Evolutionary conservation across 2,113 vertebrate genomes (phyloP), one percentile per base, ranked within the genome.

Genomic region (Phalacrocorax brasilianus): DNA sequence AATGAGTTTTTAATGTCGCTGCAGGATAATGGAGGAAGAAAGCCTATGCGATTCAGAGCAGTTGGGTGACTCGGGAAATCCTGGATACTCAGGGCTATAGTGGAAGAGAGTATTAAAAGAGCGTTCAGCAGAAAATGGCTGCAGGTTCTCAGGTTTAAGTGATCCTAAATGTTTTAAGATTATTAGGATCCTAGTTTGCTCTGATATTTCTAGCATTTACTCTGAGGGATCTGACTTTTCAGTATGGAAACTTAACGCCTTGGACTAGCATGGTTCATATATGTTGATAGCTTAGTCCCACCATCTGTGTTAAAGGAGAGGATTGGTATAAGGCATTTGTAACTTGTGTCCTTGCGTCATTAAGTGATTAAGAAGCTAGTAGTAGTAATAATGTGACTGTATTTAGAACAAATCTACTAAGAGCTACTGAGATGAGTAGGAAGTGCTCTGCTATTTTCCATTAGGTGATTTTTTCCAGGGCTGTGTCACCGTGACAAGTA

Each of bases 211-310:
- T 28, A 4, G 44, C 9, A 2, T 70, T 79, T 68, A 6, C 23
- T 35, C 19, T 38, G 30, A 66, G 26, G 9, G 49, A 1, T 45
- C 22, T 21, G 53, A 8, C 32, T 53, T 63, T 55, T 11, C 40
- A 15, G 12, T 14, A 5, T 0, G 2, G 45, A 38, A 71, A 5
- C 11, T 47, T 53, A 21, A 28, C 24, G 55, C 81, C 32, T 58
- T 33, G 47, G 32, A 8, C 24, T 22, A 4, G 40, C 14, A 5
- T 30, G 0, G 4, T n/a, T 63, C 0, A 0, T 14, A 8, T 40
- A 1, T 16, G 32, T 20, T 32, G 50, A 21, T 22, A 22, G 6
- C 18, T 32, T 45, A n/a, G 35, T 19, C 9, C 20, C 17, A 28
- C 22, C 18, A 1, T 11, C 14, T 55, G 32, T 12, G 38, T 71